Evolutionary conservation across 2,113 vertebrate species (phyloP), one percentile per base, ranked within the genome.

Genomic region (Notothenia coriiceps): DNA sequence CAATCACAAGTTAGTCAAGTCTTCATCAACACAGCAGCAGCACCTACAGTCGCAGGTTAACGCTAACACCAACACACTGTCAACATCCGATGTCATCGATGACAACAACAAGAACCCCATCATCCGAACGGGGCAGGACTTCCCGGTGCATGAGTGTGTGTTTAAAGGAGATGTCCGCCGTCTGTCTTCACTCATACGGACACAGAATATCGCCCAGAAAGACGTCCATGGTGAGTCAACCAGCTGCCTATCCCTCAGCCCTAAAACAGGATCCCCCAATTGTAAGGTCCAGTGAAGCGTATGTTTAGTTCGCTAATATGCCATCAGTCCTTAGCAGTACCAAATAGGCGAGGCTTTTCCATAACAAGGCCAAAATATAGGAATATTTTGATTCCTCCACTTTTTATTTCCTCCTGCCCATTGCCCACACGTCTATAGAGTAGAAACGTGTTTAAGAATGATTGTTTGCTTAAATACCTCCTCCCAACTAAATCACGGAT

Each of bases 81-180:
- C 90, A 52, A 74, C 90, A 29, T 29, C 91, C n/a, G 93, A 93
- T 5, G 88, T 94, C 14, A 65, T 92, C 68, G 94, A 95, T 56
- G 94, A 95, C 85, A 94, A 93, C 77, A 95, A 95, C 88, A 95
- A 92, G 71, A 95, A 95, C 85, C 94, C 94, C 12, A 83, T 95
- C 10, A 68, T 94, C 71, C 88, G 82, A 90, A 92, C 82, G 80
- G 93, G 77, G 81, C 91, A 91, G 33, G 95, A 95, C 88, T 99
- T 96, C 80, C 98, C 97, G 3, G 96, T 99, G n/a, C 98, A 99
- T 82, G 97, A 99, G 91, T 97, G 97, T 86, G 98, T 99, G 60
- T 99, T 98, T 89, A 96, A 96, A 88, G 98, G 97, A 54, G 98
- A 99, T 87, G 97, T 99, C 84, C 91, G 97, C 80, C 95, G 96